Evolutionary conservation across 2,797 vertebrate species (phyloP), one percentile per base, ranked within the genome.

Genomic region (Sylvilagus floridanus): DNA sequence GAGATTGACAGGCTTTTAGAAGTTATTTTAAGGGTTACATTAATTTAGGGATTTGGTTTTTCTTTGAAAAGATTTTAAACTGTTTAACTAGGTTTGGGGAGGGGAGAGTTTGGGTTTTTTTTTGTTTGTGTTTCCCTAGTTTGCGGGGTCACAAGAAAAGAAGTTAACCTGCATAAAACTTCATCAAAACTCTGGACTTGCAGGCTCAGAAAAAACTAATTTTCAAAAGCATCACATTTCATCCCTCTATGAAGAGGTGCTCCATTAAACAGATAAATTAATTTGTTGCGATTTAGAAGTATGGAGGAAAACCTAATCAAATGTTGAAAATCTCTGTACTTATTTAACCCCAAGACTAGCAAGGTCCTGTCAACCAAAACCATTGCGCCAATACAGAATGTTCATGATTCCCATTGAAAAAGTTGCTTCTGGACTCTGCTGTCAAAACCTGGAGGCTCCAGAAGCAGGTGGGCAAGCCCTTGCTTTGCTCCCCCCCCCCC

Each of bases 131-230:
- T 30, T 0, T 92, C 85, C 78, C 9, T 13, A 69, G 3, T 92
- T 93, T 92, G 75, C 50, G 81, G 22, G 4, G 21, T 95, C 81
- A 75, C 19, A 66, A 73, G 89, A 65, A 89, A 94, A 77, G 52
- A 93, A 81, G 5, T 92, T 30, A 50, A 0, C 50, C 19, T 79
- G 4, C 52, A 30, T 91, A 84, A 88, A 90, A 87, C 22, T 83
- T 87, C 50, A 78, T 63, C 57, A 71, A 69, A 94, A 93, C 50
- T 81, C 71, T 93, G 30, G n/a, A 60, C 82, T 28, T 94, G 2
- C 42, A 17, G 69, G 35, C 50, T 90, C 57, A 92, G 69, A 19
- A 26, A 83, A 95, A 93, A 89, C 24, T 89, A 63, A 72, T 88
- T 92, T 91, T 89, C 50, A 62, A 89, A 91, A 93, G 54, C 52